Evolutionary conservation across 2,113 vertebrate species (phyloP).

Genomic region (Cardinalis cardinalis): DNA sequence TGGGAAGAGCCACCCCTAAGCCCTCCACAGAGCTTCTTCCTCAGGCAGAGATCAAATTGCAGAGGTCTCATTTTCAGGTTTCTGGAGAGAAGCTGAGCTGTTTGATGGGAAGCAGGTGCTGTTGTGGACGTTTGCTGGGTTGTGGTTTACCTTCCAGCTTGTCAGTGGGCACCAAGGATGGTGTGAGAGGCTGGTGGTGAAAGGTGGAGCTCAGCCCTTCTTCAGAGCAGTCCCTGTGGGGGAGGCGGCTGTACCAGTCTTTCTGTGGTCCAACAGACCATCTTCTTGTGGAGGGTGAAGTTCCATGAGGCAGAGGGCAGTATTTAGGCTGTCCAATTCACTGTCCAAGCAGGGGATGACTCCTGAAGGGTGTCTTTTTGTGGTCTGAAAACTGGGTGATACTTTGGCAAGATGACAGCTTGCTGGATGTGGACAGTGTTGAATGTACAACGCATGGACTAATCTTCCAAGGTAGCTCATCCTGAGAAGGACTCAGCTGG

Average conservation of each 20-base stretch:
- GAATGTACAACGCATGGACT: rapidly evolving
- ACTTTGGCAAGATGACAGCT: background rate
- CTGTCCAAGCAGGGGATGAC: background rate
- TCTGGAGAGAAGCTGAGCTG: background rate
- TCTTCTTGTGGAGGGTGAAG: background rate
- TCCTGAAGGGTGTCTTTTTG: background rate
- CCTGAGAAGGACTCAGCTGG: background rate
- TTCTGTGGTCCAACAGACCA: rapidly evolving
- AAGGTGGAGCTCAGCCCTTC: background rate
- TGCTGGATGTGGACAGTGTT: background rate
- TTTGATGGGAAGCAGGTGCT: rapidly evolving
- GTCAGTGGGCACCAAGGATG: rapidly evolving
- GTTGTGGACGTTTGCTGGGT: background rate
- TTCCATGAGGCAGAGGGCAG: background rate
- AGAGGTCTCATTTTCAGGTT: background rate
- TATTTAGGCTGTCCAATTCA: background rate
- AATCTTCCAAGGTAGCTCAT: background rate
- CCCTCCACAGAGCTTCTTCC: background rate
- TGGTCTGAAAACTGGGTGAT: background rate
- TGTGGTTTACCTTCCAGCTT: background rate
- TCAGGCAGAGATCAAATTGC: rapidly evolving
- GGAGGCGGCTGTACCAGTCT: background rate
- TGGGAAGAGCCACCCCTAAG: background rate
- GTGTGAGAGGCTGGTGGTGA: background rate
- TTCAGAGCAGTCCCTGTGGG: background rate